Conservation (phyloP, 2,113 vertebrate genomes). For the Chionis minor region DNA sequence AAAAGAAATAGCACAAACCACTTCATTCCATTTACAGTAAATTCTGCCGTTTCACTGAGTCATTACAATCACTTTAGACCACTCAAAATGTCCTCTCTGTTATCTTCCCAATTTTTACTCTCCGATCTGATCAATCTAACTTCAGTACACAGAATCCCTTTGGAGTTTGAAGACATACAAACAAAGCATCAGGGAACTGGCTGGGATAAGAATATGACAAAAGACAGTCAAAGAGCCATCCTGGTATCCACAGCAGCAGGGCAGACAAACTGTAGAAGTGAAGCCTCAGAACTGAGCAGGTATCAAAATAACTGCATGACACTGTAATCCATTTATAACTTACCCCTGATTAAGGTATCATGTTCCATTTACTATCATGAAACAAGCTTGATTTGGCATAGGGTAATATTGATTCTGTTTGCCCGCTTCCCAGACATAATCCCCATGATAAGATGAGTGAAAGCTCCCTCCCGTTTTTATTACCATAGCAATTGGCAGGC, state of each 20-base stretch:
- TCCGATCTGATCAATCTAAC: background rate
- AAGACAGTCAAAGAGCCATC: background rate
- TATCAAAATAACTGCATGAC: background rate
- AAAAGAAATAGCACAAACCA: background rate
- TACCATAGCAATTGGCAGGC: background rate
- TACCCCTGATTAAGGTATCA: constrained; percentile 22
- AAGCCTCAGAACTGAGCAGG: constrained; percentile 17
- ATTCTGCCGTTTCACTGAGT: constrained; percentile 14
- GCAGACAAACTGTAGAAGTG: background rate
- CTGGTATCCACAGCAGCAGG: background rate
- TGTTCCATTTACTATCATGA: background rate
- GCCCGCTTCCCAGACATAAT: background rate
- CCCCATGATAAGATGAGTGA: background rate
- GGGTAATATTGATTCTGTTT: background rate
- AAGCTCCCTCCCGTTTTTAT: background rate
- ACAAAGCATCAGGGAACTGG: background rate
- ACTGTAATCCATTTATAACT: constrained; percentile 5
- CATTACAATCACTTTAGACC: background rate
- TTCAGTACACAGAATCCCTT: background rate
- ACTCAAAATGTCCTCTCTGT: background rate
- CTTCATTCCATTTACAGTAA: background rate
- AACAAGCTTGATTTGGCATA: background rate
- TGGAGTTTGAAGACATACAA: background rate
- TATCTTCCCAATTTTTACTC: background rate
- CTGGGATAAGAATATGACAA: background rate